Evolutionary conservation across 2,797 vertebrate genomes (phyloP).

Genomic region (Pachyuromys duprasi): DNA sequence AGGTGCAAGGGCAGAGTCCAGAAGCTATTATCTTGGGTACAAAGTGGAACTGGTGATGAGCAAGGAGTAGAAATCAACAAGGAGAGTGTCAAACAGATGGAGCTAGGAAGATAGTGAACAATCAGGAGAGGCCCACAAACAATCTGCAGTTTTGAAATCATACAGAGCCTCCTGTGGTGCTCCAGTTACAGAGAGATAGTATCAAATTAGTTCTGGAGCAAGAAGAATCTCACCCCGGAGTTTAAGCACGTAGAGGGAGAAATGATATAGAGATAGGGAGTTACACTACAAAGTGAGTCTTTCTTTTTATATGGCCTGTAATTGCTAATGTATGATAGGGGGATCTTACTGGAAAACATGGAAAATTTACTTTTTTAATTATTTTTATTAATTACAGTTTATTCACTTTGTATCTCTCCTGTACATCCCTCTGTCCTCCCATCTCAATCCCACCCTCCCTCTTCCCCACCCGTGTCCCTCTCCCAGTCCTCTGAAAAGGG

Average conservation of each 20-base stretch:
- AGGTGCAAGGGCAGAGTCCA: neutral
- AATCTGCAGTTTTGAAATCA: neutral
- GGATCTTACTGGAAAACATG: neutral
- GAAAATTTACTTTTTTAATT: constrained; percentile 18
- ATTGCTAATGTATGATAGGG: neutral
- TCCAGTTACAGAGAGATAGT: neutral
- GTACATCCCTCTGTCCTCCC: too few species aligned
- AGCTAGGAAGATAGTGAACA: neutral
- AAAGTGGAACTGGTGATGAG: neutral
- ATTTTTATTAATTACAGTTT: too few species aligned
- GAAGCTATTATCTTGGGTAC: neutral
- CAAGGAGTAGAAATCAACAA: neutral
- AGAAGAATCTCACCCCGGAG: neutral
- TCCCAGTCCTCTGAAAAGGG: too few species aligned
- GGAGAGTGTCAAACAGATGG: neutral
- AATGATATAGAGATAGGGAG: neutral
- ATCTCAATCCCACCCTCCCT: too few species aligned
- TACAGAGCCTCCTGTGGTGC: neutral
- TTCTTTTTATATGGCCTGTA: neutral
- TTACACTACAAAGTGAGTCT: neutral
- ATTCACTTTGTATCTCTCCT: too few species aligned
- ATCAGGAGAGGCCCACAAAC: neutral
- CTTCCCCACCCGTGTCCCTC: too few species aligned
- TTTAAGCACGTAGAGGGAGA: neutral
- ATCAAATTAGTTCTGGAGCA: constrained; percentile 1